phyloP scores from a whole-genome alignment of 2,113 vertebrate genomes.

The Scomber scombrus region DNA sequence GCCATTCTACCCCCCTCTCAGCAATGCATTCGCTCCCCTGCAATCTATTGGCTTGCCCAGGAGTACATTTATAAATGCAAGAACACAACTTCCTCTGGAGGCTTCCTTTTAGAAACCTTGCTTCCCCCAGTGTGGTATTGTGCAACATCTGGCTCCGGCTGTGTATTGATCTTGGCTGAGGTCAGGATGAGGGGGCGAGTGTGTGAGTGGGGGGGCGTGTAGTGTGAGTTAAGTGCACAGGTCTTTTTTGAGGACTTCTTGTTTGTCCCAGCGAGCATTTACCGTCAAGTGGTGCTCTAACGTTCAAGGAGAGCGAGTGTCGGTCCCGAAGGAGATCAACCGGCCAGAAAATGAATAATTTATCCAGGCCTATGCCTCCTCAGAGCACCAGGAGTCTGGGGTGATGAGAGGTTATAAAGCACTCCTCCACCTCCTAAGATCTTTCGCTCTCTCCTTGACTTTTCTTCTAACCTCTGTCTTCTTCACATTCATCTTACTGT shows the following conservation, averaged over 20 bases:
- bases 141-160: slow-evolving; percentile 78
- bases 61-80: slow-evolving; percentile 63
- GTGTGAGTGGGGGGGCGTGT: slow-evolving; percentile 7
- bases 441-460: slow-evolving; percentile 22
- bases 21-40: slow-evolving; percentile 17
- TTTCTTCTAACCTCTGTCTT: slow-evolving; percentile 8
- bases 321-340: slow-evolving; percentile 64
- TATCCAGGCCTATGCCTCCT: slow-evolving; percentile 70
- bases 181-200: slow-evolving; percentile 50
- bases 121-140: slow-evolving; percentile 61
- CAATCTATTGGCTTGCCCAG: slow-evolving; percentile 43
- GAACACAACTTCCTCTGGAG: slow-evolving; percentile 66
- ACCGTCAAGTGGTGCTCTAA: slow-evolving; percentile 80
- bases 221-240: slow-evolving; percentile 73
- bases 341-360: slow-evolving; percentile 81
- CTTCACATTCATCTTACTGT: slow-evolving; percentile 1
- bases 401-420: slow-evolving; percentile 58
- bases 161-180: slow-evolving; percentile 79
- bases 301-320: slow-evolving; percentile 44
- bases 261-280: slow-evolving; percentile 77
- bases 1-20: slow-evolving; percentile 7
- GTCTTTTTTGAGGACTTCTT: slow-evolving; percentile 77
- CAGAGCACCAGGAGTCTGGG: slow-evolving; percentile 58
- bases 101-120: slow-evolving; percentile 53
- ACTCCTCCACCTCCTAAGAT: slow-evolving; percentile 28